Conservation (phyloP, 2,888 invertebrate genomes). For the Ryuthela nishihirai region DNA sequence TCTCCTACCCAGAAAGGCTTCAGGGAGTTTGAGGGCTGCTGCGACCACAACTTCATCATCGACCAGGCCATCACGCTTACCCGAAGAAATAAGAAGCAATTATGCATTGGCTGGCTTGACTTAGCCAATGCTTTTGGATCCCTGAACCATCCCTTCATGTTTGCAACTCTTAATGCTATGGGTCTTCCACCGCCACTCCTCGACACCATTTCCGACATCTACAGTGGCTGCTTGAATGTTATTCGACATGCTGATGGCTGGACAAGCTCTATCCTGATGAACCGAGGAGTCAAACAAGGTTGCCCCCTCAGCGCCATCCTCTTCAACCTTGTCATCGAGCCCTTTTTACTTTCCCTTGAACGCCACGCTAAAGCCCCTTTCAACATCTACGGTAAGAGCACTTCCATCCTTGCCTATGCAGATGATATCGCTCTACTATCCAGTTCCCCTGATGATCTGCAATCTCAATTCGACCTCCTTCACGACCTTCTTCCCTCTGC, state of each 20-base stretch:
- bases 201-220: conserved; percentile 36
- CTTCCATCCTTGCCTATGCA: conserved; percentile 38
- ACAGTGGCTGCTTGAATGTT: conserved; percentile 35
- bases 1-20: conserved; percentile 48
- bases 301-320: conserved; percentile 47
- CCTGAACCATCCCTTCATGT: conserved; percentile 45
- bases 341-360: conserved; percentile 32
- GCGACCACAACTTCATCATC: conserved; percentile 37
- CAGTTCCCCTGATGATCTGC: conserved; percentile 16
- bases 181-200: neutral
- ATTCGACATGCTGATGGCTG: conserved; percentile 37
- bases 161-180: neutral
- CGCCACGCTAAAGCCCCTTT: no score
- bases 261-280: conserved; percentile 35
- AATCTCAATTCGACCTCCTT: no score
- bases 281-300: conserved; percentile 47
- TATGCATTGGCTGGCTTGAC: conserved; percentile 49
- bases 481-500: no score
- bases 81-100: neutral
- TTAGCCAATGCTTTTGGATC: conserved; percentile 50
- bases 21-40: conserved; percentile 43
- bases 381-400: no score
- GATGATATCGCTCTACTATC: conserved; percentile 42
- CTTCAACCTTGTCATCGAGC: conserved; percentile 48
- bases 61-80: conserved; percentile 20